Percentiles rank a stretch among this genome's conserved stretches.
phyloP scores from a whole-genome alignment of 92 coral and sea anemone genomes.

The Porites cylindrica region DNA sequence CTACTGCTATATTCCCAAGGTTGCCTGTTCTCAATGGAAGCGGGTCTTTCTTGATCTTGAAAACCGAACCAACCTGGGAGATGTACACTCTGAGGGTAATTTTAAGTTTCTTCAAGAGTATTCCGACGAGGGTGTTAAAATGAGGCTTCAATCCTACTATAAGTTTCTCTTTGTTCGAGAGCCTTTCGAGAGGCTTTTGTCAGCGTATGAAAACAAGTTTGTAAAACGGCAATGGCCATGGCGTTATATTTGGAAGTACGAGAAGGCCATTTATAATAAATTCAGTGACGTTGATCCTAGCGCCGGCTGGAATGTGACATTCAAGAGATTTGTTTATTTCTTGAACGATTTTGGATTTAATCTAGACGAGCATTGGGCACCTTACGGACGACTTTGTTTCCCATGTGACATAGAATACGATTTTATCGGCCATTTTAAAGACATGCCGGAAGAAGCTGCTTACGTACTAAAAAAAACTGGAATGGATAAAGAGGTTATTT shows the following conservation, averaged over 20 bases:
- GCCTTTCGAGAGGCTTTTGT: conserved; percentile 45
- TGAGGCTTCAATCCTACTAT: conserved; percentile 36
- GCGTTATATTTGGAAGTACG: no score
- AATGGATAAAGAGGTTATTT: conserved; percentile 3
- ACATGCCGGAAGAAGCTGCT: conserved; percentile 21
- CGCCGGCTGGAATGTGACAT: not conserved
- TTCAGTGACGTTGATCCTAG: not conserved
- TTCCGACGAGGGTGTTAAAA: not conserved
- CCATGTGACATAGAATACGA: conserved; percentile 35
- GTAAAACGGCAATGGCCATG: not conserved
- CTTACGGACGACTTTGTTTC: conserved; percentile 30
- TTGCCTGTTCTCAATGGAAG: conserved; percentile 33
- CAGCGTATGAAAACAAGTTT: conserved; percentile 31
- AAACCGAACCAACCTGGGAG: not conserved
- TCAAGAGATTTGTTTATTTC: conserved; percentile 3
- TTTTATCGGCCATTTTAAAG: conserved; percentile 42
- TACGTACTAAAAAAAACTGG: conserved; percentile 25
- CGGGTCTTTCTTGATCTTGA: conserved; percentile 28
- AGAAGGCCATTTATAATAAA: not conserved
- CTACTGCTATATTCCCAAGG: conserved; percentile 47
- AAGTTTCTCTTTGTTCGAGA: conserved; percentile 48
- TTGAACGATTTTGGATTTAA: conserved; percentile 4
- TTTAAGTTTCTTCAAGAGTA: not conserved
- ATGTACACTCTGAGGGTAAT: not conserved
- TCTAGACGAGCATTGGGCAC: conserved; percentile 13